Evolutionary conservation across 2,113 vertebrate species (phyloP), one percentile per base, ranked within the genome.

Genomic region (Stigmatopora argus): DNA sequence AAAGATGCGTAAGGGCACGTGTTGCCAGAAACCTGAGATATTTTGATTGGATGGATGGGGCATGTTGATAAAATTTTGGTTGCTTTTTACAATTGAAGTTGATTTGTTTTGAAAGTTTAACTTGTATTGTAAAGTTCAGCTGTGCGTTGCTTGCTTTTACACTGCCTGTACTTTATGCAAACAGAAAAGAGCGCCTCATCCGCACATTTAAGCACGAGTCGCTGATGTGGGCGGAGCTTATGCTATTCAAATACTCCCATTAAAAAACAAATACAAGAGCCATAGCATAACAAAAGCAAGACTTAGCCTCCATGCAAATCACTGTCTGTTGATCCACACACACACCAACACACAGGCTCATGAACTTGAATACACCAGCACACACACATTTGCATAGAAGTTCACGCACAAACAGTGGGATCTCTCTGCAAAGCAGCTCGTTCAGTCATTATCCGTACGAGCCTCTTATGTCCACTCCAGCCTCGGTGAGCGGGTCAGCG

Each of bases 401-500:
- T 69, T 78, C 67, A 64, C 65, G 70, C 6, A 62, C 52, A 65
- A 78, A 74, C 75, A 57, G 83, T 75, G 78, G 84, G 85, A 88
- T 87, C 83, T 84, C 80, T 87, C 78, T 77, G 88, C 82, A 87
- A 88, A 88, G 88, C 78, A 81, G 86, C 88, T 89, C 83, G 85
- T 88, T 86, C 83, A 86, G 77, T 86, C 84, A 88, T 89, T 89
- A 89, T 86, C 85, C 80, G 78, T 73, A 68, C 85, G 86, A 86
- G 84, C 71, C 88, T 86, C 86, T 88, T 80, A 84, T 83, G 74
- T 78, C 71, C 85, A 74, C 82, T 81, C 80, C 76, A 84, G 77
- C 67, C 72, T 45, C 71, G 80, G 83, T 85, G 85, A 86, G 85
- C 74, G 53, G 83, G 83, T 80, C 84, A 83, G 83, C 44, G 77